A percentile compares a stretch with the other conserved stretches of the same genome.
Conservation (phyloP, 35 echinoderm and acorn worm genomes). For the Apostichopus parvimensis region DNA sequence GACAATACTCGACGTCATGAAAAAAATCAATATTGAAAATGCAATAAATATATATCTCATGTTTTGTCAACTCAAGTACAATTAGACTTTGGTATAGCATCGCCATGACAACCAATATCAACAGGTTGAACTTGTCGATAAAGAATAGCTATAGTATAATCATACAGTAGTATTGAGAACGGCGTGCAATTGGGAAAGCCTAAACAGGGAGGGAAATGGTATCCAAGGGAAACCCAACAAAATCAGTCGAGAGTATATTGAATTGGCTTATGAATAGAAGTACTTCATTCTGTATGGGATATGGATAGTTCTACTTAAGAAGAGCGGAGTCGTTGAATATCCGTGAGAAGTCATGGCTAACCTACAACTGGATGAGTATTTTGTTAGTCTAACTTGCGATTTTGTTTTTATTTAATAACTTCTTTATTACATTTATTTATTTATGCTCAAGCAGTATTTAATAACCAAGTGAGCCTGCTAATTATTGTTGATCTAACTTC, state of each 20-base stretch:
- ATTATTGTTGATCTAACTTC: too few relatives aligned
- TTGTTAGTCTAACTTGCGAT: neutral
- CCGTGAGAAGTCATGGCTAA: neutral
- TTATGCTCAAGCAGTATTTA: too few relatives aligned
- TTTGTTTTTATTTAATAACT: too few relatives aligned
- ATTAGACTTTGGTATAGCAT: conserved; percentile 21
- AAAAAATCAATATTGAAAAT: neutral
- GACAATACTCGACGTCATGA: too few relatives aligned
- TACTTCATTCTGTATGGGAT: too few relatives aligned
- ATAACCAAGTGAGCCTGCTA: too few relatives aligned
- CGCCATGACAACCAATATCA: conserved; percentile 13
- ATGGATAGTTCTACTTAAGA: too few relatives aligned
- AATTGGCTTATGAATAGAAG: neutral
- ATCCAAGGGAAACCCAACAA: neutral
- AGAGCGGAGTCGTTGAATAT: neutral
- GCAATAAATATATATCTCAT: neutral
- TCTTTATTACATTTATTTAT: too few relatives aligned
- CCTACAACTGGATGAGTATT: conserved; percentile 40
- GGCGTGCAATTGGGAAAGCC: neutral
- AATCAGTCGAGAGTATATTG: neutral
- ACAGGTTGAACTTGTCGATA: neutral
- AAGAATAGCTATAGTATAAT: neutral
- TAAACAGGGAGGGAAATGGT: neutral
- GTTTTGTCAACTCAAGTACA: neutral
- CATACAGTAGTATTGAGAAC: too few relatives aligned